Evolutionary conservation across 1,140 invertebrate species (phyloP).

Genomic region (Grapholita molesta): DNA sequence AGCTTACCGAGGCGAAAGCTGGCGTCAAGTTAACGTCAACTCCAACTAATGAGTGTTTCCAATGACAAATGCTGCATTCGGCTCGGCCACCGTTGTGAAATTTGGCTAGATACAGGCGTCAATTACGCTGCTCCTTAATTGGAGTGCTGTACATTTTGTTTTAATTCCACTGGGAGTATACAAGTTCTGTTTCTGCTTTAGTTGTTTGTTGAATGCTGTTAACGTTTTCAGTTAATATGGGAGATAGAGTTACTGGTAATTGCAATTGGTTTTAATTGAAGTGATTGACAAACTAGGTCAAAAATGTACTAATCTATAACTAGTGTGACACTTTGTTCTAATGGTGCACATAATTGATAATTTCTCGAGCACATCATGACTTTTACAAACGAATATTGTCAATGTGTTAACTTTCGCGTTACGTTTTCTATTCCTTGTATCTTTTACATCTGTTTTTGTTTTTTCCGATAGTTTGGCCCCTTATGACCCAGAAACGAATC

Average conservation of each 20-base stretch:
- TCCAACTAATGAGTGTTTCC: slow-evolving; percentile 68
- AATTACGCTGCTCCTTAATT: slow-evolving; percentile 12
- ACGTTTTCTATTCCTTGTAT: too few relatives aligned
- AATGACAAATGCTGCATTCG: slow-evolving; percentile 71
- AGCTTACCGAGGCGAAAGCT: slow-evolving; percentile 59
- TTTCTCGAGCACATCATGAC: too few relatives aligned
- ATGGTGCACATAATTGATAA: not conserved
- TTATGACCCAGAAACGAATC: too few relatives aligned
- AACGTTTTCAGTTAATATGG: not conserved
- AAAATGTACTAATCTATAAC: not conserved
- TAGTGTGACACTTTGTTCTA: too few relatives aligned
- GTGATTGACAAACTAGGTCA: not conserved
- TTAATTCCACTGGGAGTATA: not conserved
- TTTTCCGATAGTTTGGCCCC: too few relatives aligned
- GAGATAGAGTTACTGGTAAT: not conserved
- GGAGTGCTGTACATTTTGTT: slow-evolving; percentile 12
- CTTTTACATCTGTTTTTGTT: too few relatives aligned
- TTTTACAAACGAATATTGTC: too few relatives aligned
- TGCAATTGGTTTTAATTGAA: not conserved
- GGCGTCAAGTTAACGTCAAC: slow-evolving; percentile 71
- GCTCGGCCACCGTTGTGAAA: slow-evolving; percentile 40
- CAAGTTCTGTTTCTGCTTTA: slow-evolving; percentile 7
- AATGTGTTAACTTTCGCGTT: too few relatives aligned
- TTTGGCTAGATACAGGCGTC: slow-evolving; percentile 40
- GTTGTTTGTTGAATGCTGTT: not conserved